Evolutionary conservation across 2,888 invertebrate genomes (phyloP).

Genomic region (Pilophorus perplexus): DNA sequence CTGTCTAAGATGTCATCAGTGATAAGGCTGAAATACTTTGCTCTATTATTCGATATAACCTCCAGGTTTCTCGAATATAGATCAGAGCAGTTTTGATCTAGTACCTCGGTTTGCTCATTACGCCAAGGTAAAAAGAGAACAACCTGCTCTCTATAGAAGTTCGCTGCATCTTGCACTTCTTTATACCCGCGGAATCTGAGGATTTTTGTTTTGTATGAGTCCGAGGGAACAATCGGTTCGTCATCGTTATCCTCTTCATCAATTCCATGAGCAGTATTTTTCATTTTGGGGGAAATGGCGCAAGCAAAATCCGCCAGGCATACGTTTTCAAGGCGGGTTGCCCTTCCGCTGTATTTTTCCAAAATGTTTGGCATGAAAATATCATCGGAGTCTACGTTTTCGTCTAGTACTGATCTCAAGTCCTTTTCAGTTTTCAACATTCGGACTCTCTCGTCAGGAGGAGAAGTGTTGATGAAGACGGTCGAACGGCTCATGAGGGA

Average conservation of each 20-base stretch:
- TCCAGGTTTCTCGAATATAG: neutral
- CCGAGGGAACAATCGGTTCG: too few relatives aligned
- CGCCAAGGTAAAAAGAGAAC: conserved; percentile 34
- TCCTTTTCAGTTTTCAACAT: conserved; percentile 48
- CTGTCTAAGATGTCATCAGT: neutral
- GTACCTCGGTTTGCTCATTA: conserved; percentile 31
- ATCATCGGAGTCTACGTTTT: neutral
- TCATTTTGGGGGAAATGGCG: neutral
- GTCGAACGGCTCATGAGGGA: conserved; percentile 15
- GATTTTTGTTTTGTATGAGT: conserved; percentile 7
- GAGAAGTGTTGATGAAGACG: conserved; percentile 44
- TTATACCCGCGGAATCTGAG: conserved; percentile 33
- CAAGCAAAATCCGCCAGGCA: conserved; percentile 31
- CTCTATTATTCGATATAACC: neutral
- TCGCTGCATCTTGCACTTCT: conserved; percentile 15
- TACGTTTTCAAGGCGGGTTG: conserved; percentile 46
- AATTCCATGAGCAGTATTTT: too few relatives aligned
- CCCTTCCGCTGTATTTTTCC: conserved; percentile 49
- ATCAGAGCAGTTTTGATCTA: neutral
- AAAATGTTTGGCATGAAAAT: conserved; percentile 42
- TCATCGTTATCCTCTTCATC: too few relatives aligned
- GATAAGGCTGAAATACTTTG: neutral
- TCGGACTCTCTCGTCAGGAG: conserved; percentile 48
- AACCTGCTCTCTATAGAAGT: conserved; percentile 38
- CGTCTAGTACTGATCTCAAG: neutral